Conservation (phyloP, 2,888 invertebrate genomes). For the Rhagium mordax region DNA sequence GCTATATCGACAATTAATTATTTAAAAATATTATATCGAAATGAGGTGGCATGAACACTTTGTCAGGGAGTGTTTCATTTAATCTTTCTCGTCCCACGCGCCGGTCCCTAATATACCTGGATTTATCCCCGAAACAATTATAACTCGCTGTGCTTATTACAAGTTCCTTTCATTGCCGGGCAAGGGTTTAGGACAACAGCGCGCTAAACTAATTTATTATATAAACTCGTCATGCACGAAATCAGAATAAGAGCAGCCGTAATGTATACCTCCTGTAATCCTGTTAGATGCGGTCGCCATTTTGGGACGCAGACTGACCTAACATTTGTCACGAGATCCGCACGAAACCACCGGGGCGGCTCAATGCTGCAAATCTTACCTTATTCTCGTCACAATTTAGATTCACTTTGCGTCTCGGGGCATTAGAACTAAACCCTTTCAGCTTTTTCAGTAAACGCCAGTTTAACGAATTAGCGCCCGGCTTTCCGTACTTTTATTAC, state of each 20-base stretch:
- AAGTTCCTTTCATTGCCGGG: constrained; percentile 22
- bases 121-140: constrained; percentile 9
- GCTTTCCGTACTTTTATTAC: neutral
- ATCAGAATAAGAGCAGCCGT: constrained; percentile 61
- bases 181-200: constrained; percentile 27
- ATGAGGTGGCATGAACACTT: neutral
- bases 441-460: constrained; percentile 4
- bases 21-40: no score
- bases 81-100: neutral
- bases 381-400: constrained; percentile 46
- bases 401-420: constrained; percentile 41
- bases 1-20: no score
- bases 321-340: constrained; percentile 63
- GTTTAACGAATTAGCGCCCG: constrained; percentile 7
- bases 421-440: constrained; percentile 19
- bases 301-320: constrained; percentile 63
- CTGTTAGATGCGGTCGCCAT: constrained; percentile 65
- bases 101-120: constrained; percentile 8
- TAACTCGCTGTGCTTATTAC: neutral
- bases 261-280: constrained; percentile 64
- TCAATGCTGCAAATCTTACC: constrained; percentile 47
- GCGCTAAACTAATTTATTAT: constrained; percentile 62
- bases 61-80: neutral
- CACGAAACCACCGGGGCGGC: constrained; percentile 43
- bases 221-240: constrained; percentile 67